Evolutionary conservation across 1,140 invertebrate genomes (phyloP).

Genomic region (Magallana gigas): DNA sequence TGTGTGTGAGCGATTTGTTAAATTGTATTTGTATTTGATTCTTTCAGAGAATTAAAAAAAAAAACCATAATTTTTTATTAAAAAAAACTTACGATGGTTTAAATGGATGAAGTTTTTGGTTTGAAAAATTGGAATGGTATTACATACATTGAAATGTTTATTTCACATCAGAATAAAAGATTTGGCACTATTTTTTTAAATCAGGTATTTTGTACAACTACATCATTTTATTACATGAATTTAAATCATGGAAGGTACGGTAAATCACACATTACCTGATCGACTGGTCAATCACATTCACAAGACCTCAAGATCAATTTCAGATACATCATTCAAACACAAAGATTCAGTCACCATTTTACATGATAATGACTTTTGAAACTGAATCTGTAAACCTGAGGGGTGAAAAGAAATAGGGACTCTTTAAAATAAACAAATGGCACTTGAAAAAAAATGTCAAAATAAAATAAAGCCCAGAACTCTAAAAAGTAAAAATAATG

Average conservation of each 20-base stretch:
- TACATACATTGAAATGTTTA: no score
- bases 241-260: no score
- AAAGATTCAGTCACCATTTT: not conserved
- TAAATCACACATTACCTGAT: not conserved
- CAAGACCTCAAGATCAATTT: not conserved
- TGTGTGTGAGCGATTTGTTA: no score
- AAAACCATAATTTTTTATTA: no score
- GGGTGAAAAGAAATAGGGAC: not conserved
- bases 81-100: no score
- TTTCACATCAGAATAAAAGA: not conserved
- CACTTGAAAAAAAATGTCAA: not conserved
- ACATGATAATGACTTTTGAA: slow-evolving; percentile 14
- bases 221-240: not conserved
- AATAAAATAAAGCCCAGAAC: no score
- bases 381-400: slow-evolving; percentile 18
- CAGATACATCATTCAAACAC: not conserved
- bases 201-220: not conserved
- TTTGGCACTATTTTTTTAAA: not conserved
- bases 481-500: no score
- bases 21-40: no score
- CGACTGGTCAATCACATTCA: no score
- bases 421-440: not conserved
- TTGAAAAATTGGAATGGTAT: no score
- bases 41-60: no score
- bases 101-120: no score